Conservation (phyloP, 2,797 vertebrate species). For the Peromyscus melanophrys region DNA sequence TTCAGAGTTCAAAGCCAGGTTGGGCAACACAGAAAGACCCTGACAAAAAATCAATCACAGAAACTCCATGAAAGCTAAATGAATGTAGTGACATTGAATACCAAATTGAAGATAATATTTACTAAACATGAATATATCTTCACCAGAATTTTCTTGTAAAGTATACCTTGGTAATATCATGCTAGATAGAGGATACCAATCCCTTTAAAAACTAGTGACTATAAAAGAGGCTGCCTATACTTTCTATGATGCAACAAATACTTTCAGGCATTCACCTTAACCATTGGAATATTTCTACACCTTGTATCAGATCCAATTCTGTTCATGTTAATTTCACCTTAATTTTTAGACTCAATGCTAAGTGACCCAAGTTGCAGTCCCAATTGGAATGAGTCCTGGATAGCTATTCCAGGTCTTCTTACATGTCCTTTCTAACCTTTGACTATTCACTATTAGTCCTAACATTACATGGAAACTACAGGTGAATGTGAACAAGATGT, state of each 20-base stretch:
- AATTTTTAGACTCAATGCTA: background rate
- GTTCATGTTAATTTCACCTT: background rate
- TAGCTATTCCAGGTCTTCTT: background rate
- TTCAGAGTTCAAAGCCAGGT: background rate
- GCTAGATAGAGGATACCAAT: background rate
- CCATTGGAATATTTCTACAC: background rate
- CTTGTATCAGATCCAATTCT: background rate
- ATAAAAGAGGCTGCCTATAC: background rate
- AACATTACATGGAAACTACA: background rate
- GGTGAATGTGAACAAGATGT: background rate
- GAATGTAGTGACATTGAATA: background rate
- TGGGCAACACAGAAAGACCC: background rate
- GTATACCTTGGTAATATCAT: background rate
- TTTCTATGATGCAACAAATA: background rate
- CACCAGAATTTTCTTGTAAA: background rate
- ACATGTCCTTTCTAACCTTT: background rate
- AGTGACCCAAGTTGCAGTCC: background rate
- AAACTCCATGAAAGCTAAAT: background rate
- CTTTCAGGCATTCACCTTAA: background rate
- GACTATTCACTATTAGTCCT: background rate
- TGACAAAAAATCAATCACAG: background rate
- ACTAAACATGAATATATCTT: background rate
- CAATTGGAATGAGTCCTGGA: background rate
- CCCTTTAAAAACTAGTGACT: background rate
- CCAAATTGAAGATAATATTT: background rate